Evolutionary conservation across 2,113 vertebrate species (phyloP), one percentile per base, ranked within the genome.

Genomic region (Cebidichthys violaceus): DNA sequence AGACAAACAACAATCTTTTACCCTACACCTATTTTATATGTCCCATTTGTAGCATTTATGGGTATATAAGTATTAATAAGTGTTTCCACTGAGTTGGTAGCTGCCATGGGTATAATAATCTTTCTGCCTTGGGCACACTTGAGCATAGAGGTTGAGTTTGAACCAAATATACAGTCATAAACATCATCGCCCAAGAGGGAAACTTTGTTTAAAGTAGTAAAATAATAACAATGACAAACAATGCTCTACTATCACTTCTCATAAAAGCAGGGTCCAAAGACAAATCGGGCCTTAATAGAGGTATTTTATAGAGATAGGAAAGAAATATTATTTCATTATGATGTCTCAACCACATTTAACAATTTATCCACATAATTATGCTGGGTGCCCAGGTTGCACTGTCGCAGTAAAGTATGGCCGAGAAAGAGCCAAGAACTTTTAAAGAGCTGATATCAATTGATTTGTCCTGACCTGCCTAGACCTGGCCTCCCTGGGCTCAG

Each of bases 371-470:
- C 79, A 81, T 89, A 85, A 91, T 91, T 89, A 90, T 24, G 10
- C 22, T n/a, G 77, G 65, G 81, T 72, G 61, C 71, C 85, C 76
- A 84, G 81, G 82, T 71, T 86, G 78, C 81, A 71, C 65, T 84
- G 87, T 85, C 87, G 79, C 70, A 59, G 73, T 88, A 85, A 91
- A 90, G 81, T 60, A 77, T 54, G 88, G 74, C 62, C 83, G 70
- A 73, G 86, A 88, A 79, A 79, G 66, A 86, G 90, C 84, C 87
- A 87, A 78, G 81, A 71, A 86, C 83, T 90, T 93, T 93, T 89
- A 92, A 84, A 88, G 90, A 92, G 89, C 62, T 77, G 80, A 88
- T 92, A 94, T 93, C 89, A 92, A 95, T 91, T 94, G 93, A 94
- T 95, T 93, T 92, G 91, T 93, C 87, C 84, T 84, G 84, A 90